These are phyloP conservation scores for Merops nubicus DNA, from an alignment of 2,113 vertebrate genomes.

Conservation along the genomic window DNA sequence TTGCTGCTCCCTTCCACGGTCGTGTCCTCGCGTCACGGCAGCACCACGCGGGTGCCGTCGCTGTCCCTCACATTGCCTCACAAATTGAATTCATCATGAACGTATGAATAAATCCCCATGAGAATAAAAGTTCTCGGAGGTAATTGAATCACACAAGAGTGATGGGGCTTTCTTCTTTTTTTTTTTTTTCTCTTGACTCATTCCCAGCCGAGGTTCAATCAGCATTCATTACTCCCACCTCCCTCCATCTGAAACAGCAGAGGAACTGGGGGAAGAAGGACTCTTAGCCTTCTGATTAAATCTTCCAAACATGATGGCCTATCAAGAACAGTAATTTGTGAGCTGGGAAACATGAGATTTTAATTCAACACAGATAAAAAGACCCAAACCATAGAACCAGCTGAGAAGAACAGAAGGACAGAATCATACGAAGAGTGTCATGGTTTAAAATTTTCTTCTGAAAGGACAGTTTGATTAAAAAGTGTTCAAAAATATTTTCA, in stretches of 20 bases:
- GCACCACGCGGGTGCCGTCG: accelerated
- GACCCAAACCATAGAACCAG: background rate
- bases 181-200: background rate
- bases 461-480: conserved; percentile 15
- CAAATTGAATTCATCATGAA: conserved; percentile 38
- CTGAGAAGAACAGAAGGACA: background rate
- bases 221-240: conserved; percentile 69
- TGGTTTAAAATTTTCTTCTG: background rate
- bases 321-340: conserved; percentile 40
- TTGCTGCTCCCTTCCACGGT: background rate
- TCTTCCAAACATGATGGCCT: conserved; percentile 56
- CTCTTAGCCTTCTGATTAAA: conserved; percentile 63
- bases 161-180: conserved; percentile 16
- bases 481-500: conserved; percentile 24
- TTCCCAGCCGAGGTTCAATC: conserved; percentile 66
- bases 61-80: conserved; percentile 22
- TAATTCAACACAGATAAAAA: conserved; percentile 17
- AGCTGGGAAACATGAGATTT: conserved; percentile 37
- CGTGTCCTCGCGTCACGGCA: background rate
- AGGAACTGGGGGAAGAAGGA: conserved; percentile 34
- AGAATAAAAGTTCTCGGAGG: conserved; percentile 49
- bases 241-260: conserved; percentile 29
- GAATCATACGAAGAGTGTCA: background rate
- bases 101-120: conserved; percentile 43
- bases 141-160: conserved; percentile 70